Evolutionary conservation across 1,140 invertebrate genomes (phyloP).

Genomic region (Halesus radiatus): DNA sequence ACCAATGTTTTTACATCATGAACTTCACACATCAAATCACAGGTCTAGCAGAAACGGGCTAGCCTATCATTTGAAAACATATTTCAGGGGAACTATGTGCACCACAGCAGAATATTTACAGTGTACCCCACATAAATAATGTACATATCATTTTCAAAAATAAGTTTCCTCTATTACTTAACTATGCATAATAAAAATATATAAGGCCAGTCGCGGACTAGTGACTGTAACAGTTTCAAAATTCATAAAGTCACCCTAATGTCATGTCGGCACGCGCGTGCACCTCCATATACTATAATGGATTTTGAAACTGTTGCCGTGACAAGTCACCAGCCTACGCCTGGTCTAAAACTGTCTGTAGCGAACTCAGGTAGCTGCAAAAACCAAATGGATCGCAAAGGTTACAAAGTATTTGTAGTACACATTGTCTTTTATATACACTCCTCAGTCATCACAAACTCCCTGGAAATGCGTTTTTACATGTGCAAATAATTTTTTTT

Average conservation of each 20-base stretch:
- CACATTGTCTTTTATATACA: background rate
- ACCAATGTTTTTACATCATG: too few relatives aligned
- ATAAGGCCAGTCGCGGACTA: too few relatives aligned
- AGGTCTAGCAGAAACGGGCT: too few relatives aligned
- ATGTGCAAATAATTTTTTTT: constrained; percentile 43
- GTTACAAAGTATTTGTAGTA: background rate
- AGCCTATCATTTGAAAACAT: background rate
- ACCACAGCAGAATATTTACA: background rate
- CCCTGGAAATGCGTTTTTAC: constrained; percentile 43
- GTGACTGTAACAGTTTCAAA: too few relatives aligned
- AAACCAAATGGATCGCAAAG: too few relatives aligned
- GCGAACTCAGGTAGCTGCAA: too few relatives aligned
- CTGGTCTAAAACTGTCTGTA: background rate
- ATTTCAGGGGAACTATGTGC: background rate
- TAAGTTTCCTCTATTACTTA: background rate
- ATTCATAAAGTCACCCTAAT: too few relatives aligned
- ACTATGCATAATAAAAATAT: background rate
- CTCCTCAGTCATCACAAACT: constrained; percentile 18
- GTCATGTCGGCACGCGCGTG: too few relatives aligned
- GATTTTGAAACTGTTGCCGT: too few relatives aligned
- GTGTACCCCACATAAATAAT: background rate
- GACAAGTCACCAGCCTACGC: too few relatives aligned
- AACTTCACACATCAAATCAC: too few relatives aligned
- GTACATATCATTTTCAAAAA: background rate
- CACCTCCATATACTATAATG: too few relatives aligned